Base-by-base conservation (phyloP, 2,113 vertebrate species). In the Ailurus styani region DNA sequence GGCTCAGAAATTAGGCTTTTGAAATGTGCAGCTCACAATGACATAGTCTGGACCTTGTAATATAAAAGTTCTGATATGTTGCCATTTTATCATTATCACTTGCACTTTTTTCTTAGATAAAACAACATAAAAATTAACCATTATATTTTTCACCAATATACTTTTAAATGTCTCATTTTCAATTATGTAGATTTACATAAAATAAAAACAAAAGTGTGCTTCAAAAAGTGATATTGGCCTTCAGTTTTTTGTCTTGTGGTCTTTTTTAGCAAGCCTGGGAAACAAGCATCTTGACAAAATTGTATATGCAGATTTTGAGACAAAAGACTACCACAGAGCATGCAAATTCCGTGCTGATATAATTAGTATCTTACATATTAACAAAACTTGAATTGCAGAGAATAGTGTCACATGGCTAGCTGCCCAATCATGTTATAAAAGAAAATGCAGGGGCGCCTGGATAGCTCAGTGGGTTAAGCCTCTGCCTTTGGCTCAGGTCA, bases 321-420 rank as follows among this genome's bases (percentile, higher is more conserved):
- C 90, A 97, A 98, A 97, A 97, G 64, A 87, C n/a, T 90, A 97
- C 2, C 97, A 73, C 89, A 83, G 52, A 97, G 86, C 77, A 86
- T 12, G 45, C 68, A 79, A 93, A 97, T 87, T 98, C 82, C 97
- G 92, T 86, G 81, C 42, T 60, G n/a, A n/a, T 95, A 29, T 97
- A 99, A 98, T 98, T 97, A 98, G 97, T n/a, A 93, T 64, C 77
- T 97, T 90, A 98, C 94, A 97, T 95, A 98, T 95, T 97, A 98
- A 98, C 97, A 98, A 94, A 73, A 93, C 89, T 52, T 93, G 91
- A 98, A 95, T 34, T 34, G 31, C 75, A 73, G 55, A 98, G 75
- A 96, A 97, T 96, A 85, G 40, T 45, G 66, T 60, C 60, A 64
- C 97, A 93, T 62, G 92, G 34, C 45, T 98, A 98, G 97, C 25